Evolutionary conservation across 2,888 invertebrate genomes (phyloP).

Genomic region (Drosophila eohydei): DNA sequence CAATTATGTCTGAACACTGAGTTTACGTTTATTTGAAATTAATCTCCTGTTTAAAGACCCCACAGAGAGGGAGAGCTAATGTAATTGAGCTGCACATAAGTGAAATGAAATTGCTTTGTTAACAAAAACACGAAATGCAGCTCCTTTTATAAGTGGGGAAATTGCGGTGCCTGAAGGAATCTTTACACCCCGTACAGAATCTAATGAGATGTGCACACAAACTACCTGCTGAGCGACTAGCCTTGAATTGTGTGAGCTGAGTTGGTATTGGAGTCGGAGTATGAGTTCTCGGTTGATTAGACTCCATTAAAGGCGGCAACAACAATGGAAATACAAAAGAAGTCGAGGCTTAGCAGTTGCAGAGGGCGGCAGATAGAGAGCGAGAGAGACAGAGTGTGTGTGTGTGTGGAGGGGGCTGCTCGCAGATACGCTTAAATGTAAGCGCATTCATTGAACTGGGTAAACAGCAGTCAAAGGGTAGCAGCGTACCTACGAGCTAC

Average conservation of each 20-base stretch:
- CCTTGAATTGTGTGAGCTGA: slow-evolving; percentile 3
- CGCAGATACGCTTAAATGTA: slow-evolving; percentile 35
- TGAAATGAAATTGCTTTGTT: slow-evolving; percentile 22
- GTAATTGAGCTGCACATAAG: slow-evolving; percentile 31
- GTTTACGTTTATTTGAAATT: not conserved
- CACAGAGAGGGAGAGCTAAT: slow-evolving; percentile 1
- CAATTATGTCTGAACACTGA: not conserved
- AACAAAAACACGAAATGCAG: slow-evolving; percentile 6
- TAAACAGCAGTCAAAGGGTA: slow-evolving; percentile 65
- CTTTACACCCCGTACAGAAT: slow-evolving; percentile 25
- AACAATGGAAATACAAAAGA: slow-evolving; percentile 53
- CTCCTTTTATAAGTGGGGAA: slow-evolving; percentile 2
- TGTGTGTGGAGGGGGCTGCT: not conserved
- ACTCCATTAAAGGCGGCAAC: slow-evolving; percentile 71
- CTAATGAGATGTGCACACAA: slow-evolving; percentile 56
- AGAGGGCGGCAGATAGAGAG: not conserved
- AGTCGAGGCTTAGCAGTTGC: slow-evolving; percentile 9
- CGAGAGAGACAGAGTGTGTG: not conserved
- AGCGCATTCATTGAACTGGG: slow-evolving; percentile 54
- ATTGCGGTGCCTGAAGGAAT: slow-evolving; percentile 29
- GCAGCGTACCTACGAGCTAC: slow-evolving; percentile 17
- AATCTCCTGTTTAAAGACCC: slow-evolving; percentile 6
- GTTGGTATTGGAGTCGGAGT: not conserved
- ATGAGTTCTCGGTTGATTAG: slow-evolving; percentile 65
- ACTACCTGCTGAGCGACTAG: slow-evolving; percentile 49